Base-by-base conservation (phyloP, 2,888 invertebrate genomes). In the Eupithecia subumbrata region DNA sequence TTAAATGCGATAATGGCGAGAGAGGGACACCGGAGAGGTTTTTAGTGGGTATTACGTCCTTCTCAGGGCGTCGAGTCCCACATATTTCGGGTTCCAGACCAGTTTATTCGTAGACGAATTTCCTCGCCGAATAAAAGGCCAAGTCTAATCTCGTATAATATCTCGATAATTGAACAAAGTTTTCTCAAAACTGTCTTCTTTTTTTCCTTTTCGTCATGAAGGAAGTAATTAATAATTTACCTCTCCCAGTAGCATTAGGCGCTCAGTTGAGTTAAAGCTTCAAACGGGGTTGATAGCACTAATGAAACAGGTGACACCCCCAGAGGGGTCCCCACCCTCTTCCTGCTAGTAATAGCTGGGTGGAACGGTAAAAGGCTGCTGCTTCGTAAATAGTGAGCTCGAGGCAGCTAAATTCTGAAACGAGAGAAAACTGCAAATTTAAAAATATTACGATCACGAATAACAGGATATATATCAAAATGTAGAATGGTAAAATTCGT, bases 231-330 rank as follows among this genome's bases (percentile, higher is more conserved):
- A 25, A 60, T 60, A 60, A 60, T 25, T 34, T 18, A 37, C 45
- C 72, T 67, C 69, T 56, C 22, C n/a, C 18, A 48, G 48, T 18
- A 73, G 43, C 37, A 64, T 71, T 71, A 30, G 40, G 52, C 72
- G 40, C 72, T 60, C 71, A 72, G 76, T 77, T 69, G 68, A 73
- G 71, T 78, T 78, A 77, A 76, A 80, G 77, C 76, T 79, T 74
- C 69, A 74, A 75, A 78, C 69, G 73, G 73, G 70, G 67, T 74
- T 76, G 76, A 72, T 64, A 80, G 74, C 76, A 60, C 78, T 81
- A 79, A 81, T 80, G 79, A 80, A 81, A 76, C 79, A 78, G 80
- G 79, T 78, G 79, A 76, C 78, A 67, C 63, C 18, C 73, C 48
- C 16, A 22, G 43, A 67, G 76, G 76, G 72, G 73, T 69, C 52